These are phyloP conservation scores for Opisthograptis luteolata DNA, from an alignment of 2,888 invertebrate species.

Conservation along the genomic window DNA sequence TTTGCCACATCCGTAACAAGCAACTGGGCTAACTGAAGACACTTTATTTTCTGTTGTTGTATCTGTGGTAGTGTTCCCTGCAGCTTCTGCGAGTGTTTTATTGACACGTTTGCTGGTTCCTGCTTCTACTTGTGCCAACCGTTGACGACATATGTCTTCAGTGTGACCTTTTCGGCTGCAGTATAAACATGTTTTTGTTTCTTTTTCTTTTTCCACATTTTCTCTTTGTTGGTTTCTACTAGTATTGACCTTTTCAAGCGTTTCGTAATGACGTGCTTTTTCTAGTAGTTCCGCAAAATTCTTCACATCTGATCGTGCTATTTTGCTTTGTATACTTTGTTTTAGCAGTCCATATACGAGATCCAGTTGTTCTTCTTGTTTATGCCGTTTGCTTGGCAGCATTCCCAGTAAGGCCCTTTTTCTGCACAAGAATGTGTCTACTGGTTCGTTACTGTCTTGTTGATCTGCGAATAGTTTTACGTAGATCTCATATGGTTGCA, in stretches of 20 bases:
- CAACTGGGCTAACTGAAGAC: neutral
- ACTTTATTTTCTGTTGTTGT: neutral
- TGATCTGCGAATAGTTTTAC: neutral
- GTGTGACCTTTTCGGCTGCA: constrained; percentile 3
- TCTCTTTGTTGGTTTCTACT: too few relatives aligned
- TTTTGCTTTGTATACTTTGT: neutral
- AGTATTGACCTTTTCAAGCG: neutral
- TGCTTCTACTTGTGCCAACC: neutral
- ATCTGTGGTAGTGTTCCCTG: too few relatives aligned
- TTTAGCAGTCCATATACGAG: constrained; percentile 7
- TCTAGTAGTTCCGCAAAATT: constrained; percentile 5
- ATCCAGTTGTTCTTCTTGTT: constrained; percentile 13
- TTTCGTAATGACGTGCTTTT: constrained; percentile 1
- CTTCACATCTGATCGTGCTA: constrained; percentile 5
- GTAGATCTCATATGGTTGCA: constrained; percentile 8
- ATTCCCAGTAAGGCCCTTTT: constrained; percentile 4
- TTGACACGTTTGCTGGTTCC: neutral
- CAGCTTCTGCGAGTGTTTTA: neutral
- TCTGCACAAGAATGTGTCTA: constrained; percentile 1
- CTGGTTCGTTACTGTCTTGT: constrained; percentile 1
- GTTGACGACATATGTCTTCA: neutral
- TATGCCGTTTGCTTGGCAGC: constrained; percentile 3
- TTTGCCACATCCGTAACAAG: constrained; percentile 5
- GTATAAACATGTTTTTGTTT: neutral
- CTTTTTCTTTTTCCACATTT: too few relatives aligned